Evolutionary conservation across 1,140 invertebrate species (phyloP).

Genomic region (Diachasmimorpha longicaudata): DNA sequence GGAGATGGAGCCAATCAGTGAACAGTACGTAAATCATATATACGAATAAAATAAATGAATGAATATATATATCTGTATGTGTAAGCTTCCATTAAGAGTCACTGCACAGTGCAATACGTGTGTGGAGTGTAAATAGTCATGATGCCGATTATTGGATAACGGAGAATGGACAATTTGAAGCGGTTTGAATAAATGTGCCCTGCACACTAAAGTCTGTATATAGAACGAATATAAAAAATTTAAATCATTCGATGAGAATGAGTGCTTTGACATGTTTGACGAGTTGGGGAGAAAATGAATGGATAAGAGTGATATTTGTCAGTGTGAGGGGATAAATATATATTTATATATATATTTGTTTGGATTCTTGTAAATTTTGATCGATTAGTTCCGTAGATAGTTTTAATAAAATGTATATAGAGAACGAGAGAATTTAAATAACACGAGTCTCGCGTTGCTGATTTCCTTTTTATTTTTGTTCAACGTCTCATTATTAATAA

Average conservation of each 20-base stretch:
- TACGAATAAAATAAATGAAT: slow-evolving; percentile 12
- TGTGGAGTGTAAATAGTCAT: slow-evolving; percentile 29
- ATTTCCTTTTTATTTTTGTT: not conserved
- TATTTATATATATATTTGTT: slow-evolving; percentile 27
- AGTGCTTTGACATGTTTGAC: not conserved
- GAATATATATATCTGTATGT: not conserved
- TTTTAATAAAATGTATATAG: slow-evolving; percentile 29
- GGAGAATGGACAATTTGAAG: slow-evolving; percentile 16
- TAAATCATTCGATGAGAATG: slow-evolving; percentile 4
- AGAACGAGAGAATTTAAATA: not conserved
- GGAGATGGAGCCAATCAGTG: slow-evolving; percentile 12
- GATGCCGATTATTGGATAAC: slow-evolving; percentile 4
- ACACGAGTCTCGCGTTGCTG: slow-evolving; percentile 12
- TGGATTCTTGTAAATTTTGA: slow-evolving; percentile 29
- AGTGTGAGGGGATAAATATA: slow-evolving; percentile 21
- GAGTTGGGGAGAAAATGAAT: not conserved
- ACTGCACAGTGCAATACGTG: slow-evolving; percentile 29
- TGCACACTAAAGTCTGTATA: slow-evolving; percentile 41
- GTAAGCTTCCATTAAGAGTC: slow-evolving; percentile 12
- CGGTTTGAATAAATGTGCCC: slow-evolving; percentile 28
- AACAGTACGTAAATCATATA: slow-evolving; percentile 3
- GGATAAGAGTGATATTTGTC: slow-evolving; percentile 11
- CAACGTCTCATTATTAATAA: not conserved
- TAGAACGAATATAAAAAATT: slow-evolving; percentile 22
- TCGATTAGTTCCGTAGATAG: slow-evolving; percentile 27